Conservation (phyloP, 2,888 invertebrate genomes). For the Diaprepes abbreviatus region DNA sequence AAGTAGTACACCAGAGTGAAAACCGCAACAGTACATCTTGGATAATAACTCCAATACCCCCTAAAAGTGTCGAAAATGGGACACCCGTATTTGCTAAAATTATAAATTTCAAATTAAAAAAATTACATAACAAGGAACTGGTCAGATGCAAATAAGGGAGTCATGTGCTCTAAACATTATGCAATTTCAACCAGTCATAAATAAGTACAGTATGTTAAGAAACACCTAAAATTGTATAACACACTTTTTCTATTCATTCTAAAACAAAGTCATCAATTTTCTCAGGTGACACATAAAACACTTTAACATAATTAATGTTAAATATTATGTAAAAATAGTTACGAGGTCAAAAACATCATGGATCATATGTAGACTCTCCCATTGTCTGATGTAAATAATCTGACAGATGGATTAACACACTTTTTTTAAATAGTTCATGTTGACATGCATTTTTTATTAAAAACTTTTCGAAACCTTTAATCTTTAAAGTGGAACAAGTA, state of each 20-base stretch:
- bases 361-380: not conserved
- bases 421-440: too few species aligned
- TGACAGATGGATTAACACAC: not conserved
- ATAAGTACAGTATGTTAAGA: not conserved
- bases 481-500: not conserved
- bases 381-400: not conserved
- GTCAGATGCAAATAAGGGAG: too few species aligned
- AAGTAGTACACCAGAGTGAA: too few species aligned
- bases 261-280: constrained; percentile 8
- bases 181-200: too few species aligned
- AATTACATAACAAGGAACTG: too few species aligned
- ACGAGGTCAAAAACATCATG: constrained; percentile 3
- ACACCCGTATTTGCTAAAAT: too few species aligned
- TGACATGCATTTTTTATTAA: not conserved
- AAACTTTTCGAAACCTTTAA: not conserved
- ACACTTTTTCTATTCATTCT: not conserved
- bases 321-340: constrained; percentile 9
- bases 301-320: not conserved
- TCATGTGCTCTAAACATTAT: too few species aligned
- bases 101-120: too few species aligned
- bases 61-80: too few species aligned
- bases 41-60: too few species aligned
- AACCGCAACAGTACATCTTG: too few species aligned
- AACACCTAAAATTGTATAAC: not conserved
- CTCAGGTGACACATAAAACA: constrained; percentile 7